Base-by-base conservation (phyloP, 2,797 vertebrate genomes). In the Hemibagrus guttatus region DNA sequence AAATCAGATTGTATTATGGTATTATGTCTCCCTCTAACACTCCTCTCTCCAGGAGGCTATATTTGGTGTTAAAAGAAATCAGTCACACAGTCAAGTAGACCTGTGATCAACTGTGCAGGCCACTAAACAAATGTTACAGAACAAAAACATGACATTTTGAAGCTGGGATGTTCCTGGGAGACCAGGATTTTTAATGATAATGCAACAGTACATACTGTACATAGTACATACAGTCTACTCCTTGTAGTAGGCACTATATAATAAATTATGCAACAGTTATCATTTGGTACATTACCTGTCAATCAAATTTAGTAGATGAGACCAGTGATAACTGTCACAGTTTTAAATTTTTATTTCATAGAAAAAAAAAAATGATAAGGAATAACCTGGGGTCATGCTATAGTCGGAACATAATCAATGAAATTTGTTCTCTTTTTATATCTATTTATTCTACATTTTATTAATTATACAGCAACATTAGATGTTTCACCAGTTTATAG, bases 1-100 rank as follows among this genome's bases (percentile, higher is more conserved):
- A 66, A 69, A 84, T 81, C 31, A 79, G 72, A 35, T 13, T 56
- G 26, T 83, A 39, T 75, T 28, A 61, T 21, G 2, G 13, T 19
- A 26, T 31, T 39, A 9, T 6, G 2, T 42, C n/a, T 81, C 28
- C 13, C 2, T 75, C 39, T 54, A 39, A 39, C 68, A 31, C 52
- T 64, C 4, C 63, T 59, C 75, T 82, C 69, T 83, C 28, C 16
- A 61, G 86, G 69, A 78, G 42, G 91, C 84, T 78, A 71, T 83
- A 61, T 46, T 39, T 1, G 2, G 49, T 59, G 26, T 85, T 89
- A 61, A 56, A 39, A 64, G 64, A 35, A 81, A 81, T 4, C 26
- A 19, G 42, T 46, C 39, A 49, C 59, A 49, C 56, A 80, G 56
- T 42, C 31, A 42, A 61, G 26, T 19, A 66, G 79, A 63, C 58